Percentiles rank a stretch among this genome's conserved stretches.
These are phyloP conservation scores for Cardinalis cardinalis DNA, from an alignment of 2,113 vertebrate species.

Conservation along the genomic window DNA sequence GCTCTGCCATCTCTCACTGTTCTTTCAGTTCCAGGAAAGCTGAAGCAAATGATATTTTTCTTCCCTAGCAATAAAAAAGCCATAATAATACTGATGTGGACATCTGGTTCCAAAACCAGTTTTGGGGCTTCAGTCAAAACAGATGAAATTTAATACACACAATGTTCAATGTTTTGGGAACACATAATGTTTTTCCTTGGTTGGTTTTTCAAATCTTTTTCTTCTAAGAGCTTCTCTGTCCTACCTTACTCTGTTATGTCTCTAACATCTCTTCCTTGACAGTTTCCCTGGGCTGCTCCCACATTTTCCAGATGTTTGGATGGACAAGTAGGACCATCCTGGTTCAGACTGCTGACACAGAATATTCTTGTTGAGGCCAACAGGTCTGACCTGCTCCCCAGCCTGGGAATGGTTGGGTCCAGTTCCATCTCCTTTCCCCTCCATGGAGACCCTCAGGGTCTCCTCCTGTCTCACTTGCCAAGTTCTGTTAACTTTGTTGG, in stretches of 20 bases:
- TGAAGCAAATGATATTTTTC: conserved; percentile 5
- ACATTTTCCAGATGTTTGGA: not conserved
- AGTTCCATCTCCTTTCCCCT: not conserved
- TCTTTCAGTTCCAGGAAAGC: conserved; percentile 42
- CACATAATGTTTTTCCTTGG: not conserved
- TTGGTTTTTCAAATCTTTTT: not conserved
- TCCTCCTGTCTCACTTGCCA: not conserved
- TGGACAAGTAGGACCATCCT: not conserved
- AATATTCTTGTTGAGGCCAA: not conserved
- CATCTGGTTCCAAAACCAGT: conserved; percentile 33
- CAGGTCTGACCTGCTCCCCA: not conserved
- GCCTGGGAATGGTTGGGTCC: not conserved
- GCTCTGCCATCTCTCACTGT: conserved; percentile 17
- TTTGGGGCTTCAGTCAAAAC: conserved; percentile 39
- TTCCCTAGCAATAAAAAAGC: conserved; percentile 39
- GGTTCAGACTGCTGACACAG: not conserved
- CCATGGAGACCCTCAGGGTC: not conserved
- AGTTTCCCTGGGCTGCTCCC: not conserved
- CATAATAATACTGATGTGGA: conserved; percentile 26
- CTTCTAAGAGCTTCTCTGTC: not conserved
- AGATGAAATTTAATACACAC: conserved; percentile 31
- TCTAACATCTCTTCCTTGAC: not conserved
- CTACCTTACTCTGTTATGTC: not conserved
- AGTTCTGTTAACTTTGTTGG: not conserved
- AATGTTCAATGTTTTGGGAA: not conserved